Base-by-base conservation (phyloP, 2,888 invertebrate species). In the Tetanocera ferruginea region DNA sequence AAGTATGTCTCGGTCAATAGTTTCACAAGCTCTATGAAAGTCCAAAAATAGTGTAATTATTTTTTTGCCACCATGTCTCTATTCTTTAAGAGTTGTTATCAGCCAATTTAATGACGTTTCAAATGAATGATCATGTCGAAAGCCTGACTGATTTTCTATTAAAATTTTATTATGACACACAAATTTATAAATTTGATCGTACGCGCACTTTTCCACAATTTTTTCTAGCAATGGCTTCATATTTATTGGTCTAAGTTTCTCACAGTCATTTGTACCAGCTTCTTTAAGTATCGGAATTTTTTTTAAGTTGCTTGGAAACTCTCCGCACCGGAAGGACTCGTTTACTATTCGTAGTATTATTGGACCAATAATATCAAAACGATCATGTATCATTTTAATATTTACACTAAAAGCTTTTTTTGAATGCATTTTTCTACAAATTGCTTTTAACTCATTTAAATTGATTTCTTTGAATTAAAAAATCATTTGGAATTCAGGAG, bases 91-190 rank as follows among this genome's bases (percentile, higher is more conserved):
- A 49, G 52, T 71, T 19, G 51, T 71, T 49, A 71, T 71, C 28
- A 71, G 52, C 71, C 71, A 71, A 51, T 71, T 74, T 28, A 74
- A 74, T 64, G 67, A 57, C 62, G 67, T 43, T 67, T 67, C 67
- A 67, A 25, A 67, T 17, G 55, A 52, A 9, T 31, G 31, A 5
- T 31, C 31, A 31, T 31, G 31, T 31, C 31, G 31, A 31, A 31
- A 31, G 31, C 31, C 31, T 31, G 31, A 31, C 31, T 31, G 31
- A 31, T 31, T 31, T 31, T 31, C 31, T 31, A 31, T 31, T 31
- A 31, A 31, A n/a, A n/a, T n/a, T n/a, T n/a, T n/a, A n/a, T n/a
- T n/a, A n/a, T n/a, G n/a, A n/a, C n/a, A n/a, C n/a, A 31, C 31
- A 31, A 31, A 31, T 31, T 31, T 31, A 31, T 31, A 31, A 31